phyloP scores from a whole-genome alignment of 2,113 vertebrate species.

The Leptobrachium ailaonicum region DNA sequence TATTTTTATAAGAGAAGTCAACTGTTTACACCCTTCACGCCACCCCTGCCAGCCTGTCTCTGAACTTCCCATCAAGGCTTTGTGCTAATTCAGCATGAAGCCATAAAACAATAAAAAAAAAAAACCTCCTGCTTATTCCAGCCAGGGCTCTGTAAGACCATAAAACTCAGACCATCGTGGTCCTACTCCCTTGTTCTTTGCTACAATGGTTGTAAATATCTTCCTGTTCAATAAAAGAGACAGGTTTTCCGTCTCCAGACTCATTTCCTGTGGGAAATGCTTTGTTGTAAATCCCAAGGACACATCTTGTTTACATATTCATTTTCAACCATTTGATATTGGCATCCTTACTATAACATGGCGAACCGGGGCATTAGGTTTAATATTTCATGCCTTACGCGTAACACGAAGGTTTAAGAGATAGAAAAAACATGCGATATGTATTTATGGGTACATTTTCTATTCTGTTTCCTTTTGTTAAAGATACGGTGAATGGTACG shows the following conservation, averaged over 20 bases:
- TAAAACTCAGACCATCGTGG: constrained; percentile 66
- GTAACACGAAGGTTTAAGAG: neutral
- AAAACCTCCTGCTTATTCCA: constrained; percentile 48
- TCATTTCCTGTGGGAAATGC: constrained; percentile 63
- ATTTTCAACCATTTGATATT: constrained; percentile 39
- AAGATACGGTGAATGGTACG: no score
- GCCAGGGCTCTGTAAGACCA: constrained; percentile 59
- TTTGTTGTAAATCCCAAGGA: constrained; percentile 59
- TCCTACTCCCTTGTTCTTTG: constrained; percentile 64
- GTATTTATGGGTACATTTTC: no score
- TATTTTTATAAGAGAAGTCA: constrained; percentile 32
- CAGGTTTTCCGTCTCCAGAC: constrained; percentile 58
- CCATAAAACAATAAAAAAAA: constrained; percentile 65
- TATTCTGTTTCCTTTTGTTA: no score
- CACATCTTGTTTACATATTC: constrained; percentile 50
- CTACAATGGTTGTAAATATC: constrained; percentile 69
- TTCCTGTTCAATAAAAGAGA: constrained; percentile 64
- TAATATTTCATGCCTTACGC: neutral
- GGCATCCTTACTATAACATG: constrained; percentile 3
- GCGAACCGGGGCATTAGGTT: neutral
- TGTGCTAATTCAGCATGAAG: constrained; percentile 56
- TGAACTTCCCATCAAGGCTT: constrained; percentile 59
- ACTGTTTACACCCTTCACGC: neutral
- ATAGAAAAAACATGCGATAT: neutral
- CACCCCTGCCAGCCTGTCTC: constrained; percentile 30